Conservation (phyloP, 2,888 invertebrate genomes). For the Matsumyia berberina region DNA sequence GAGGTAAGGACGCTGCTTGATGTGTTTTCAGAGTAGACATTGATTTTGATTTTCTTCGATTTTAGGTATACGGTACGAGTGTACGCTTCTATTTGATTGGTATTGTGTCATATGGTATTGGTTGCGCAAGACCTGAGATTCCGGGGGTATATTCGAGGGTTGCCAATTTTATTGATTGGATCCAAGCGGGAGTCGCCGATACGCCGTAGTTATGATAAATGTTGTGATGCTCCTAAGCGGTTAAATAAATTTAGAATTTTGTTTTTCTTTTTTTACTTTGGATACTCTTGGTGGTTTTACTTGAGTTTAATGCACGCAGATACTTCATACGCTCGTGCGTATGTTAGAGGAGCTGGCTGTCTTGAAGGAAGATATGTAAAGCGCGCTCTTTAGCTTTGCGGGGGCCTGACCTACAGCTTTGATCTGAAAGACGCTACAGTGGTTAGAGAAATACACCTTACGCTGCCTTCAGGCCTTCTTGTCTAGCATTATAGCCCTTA, state of each 20-base stretch:
- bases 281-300: background rate
- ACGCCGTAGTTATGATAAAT: constrained; percentile 72
- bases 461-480: too few species aligned
- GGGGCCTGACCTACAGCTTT: too few species aligned
- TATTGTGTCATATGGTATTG: constrained; percentile 88
- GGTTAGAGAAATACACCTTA: too few species aligned
- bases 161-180: constrained; percentile 87
- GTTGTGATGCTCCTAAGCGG: background rate
- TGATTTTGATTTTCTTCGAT: background rate
- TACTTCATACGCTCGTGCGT: too few species aligned
- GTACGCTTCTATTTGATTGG: constrained; percentile 87
- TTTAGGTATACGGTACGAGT: constrained; percentile 85
- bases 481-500: too few species aligned
- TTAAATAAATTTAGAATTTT: constrained; percentile 7
- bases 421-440: too few species aligned
- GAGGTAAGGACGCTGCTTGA: constrained; percentile 77
- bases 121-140: constrained; percentile 86
- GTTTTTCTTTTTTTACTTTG: background rate
- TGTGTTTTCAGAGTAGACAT: background rate
- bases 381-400: too few species aligned
- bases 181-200: constrained; percentile 83
- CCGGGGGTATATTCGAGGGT: constrained; percentile 88
- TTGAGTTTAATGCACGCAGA: background rate
- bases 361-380: too few species aligned
- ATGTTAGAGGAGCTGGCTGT: too few species aligned